These are phyloP conservation scores for Chrysolina oricalcia DNA, from an alignment of 2,888 invertebrate species.

Conservation along the genomic window DNA sequence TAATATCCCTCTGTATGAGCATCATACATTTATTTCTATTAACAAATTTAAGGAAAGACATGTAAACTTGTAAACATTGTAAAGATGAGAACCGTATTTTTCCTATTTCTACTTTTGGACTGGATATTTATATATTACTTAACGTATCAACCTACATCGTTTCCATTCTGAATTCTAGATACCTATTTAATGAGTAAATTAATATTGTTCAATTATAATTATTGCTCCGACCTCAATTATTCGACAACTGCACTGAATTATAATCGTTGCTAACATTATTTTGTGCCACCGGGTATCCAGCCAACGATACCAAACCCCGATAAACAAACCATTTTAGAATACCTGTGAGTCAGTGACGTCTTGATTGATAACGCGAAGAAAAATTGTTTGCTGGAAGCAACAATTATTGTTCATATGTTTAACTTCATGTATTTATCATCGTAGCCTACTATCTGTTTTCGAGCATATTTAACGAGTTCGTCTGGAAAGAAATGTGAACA, in stretches of 20 bases:
- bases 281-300: constrained; percentile 8
- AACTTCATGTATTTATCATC: constrained; percentile 38
- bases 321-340: constrained; percentile 22
- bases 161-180: no score
- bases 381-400: background rate
- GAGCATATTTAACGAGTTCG: background rate
- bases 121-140: no score
- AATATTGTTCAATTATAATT: no score
- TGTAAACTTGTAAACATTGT: no score
- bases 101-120: no score
- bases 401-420: constrained; percentile 34
- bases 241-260: background rate
- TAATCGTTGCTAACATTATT: background rate
- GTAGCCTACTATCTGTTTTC: constrained; percentile 16
- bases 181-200: no score
- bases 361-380: constrained; percentile 20
- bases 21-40: no score
- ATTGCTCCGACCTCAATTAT: background rate
- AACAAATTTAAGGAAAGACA: no score
- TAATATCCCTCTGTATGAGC: no score
- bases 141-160: no score
- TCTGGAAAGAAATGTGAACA: background rate
- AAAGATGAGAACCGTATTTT: no score
- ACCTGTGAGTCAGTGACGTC: constrained; percentile 22
- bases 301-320: background rate